Base-by-base conservation (phyloP, 2,797 vertebrate genomes). In the Muscicapa striata region DNA sequence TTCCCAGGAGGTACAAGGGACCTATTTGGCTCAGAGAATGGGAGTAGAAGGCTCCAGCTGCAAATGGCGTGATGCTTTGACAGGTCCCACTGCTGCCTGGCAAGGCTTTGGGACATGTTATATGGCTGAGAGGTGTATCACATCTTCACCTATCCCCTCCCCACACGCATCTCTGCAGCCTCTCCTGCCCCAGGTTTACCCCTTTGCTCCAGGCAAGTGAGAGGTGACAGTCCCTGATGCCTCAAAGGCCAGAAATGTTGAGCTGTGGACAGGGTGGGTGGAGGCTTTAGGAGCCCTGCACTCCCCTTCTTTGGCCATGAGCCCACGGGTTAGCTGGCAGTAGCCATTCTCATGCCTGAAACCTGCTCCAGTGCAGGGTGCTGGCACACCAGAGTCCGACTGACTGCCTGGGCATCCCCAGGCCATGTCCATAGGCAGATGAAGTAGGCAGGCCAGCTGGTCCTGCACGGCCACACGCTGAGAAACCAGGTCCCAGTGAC, bases 21-120 rank as follows among this genome's bases (percentile, higher is more conserved):
- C 40, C 0, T 1, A 85, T 86, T 88, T 9, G 5, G 80, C 69
- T 84, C 2, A 0, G 46, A 58, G 46, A 91, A 83, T 0, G 0
- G 76, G 46, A 94, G 80, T 72, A 72, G 85, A 61, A 93, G 70
- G 79, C n/a, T 95, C 76, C 91, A 68, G 62, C 73, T 81, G 75
- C 54, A 94, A 93, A 80, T 1, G 5, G n/a, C n/a, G 24, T n/a
- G 49, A 52, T 62, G 68, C 46, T 62, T 85, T 5, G 11, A 49
- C 24, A 90, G 55, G 73, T 81, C 34, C 46, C 15, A 16, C 40
- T 61, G 51, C 41, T 58, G 67, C 45, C 76, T 80, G 45, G 38
- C 14, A 95, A 63, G 68, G 68, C 36, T 94, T 41, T 68, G 84
- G 82, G 76, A 86, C 30, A 30, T 4, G 27, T 43, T 59, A 54